A percentile compares a stretch with the other conserved stretches of the same genome.
Evolutionary conservation across 2,888 invertebrate genomes (phyloP).

Genomic region (Anodontia alba): DNA sequence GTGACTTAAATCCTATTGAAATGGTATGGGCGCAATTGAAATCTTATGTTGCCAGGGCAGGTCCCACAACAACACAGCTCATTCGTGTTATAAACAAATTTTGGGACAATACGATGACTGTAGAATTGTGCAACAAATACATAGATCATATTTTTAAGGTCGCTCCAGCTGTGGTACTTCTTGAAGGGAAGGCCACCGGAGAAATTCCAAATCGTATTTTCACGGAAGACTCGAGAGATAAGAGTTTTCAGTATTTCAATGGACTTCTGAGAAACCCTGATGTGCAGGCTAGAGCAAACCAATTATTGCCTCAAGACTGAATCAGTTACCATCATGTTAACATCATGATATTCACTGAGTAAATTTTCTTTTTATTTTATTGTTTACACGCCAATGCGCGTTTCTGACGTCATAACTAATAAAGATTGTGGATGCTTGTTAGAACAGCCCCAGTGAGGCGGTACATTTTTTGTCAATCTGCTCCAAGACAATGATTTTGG

Average conservation of each 20-base stretch:
- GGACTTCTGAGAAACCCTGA: not conserved
- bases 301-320: not conserved
- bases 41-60: slow-evolving; percentile 12
- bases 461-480: no score
- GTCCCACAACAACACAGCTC: slow-evolving; percentile 30
- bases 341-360: no score
- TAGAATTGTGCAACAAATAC: slow-evolving; percentile 27
- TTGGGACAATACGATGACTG: slow-evolving; percentile 29
- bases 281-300: not conserved
- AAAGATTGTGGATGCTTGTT: not conserved
- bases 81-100: slow-evolving; percentile 12
- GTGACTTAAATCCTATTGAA: slow-evolving; percentile 46
- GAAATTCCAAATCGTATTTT: slow-evolving; percentile 31
- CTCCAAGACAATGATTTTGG: no score
- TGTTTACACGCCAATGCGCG: not conserved
- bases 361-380: not conserved
- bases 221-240: slow-evolving; percentile 29
- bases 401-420: not conserved
- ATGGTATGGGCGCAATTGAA: slow-evolving; percentile 48
- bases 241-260: slow-evolving; percentile 34
- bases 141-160: slow-evolving; percentile 47
- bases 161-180: slow-evolving; percentile 27
- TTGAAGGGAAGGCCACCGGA: slow-evolving; percentile 36
- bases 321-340: no score
- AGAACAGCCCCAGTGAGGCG: not conserved